These are phyloP conservation scores for Arctia plantaginis DNA, from an alignment of 2,888 invertebrate genomes.

Conservation along the genomic window DNA sequence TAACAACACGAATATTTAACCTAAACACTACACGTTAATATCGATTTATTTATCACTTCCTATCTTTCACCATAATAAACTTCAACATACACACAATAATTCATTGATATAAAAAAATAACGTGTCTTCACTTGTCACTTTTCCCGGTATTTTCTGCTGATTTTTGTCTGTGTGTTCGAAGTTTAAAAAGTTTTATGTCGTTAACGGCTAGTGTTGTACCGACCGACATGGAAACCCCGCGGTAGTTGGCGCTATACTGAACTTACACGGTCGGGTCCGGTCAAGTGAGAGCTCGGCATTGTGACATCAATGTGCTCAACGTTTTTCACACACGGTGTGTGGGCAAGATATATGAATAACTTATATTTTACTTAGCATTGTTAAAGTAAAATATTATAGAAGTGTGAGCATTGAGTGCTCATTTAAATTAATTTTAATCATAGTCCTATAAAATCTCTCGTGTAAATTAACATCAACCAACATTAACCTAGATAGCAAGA, in stretches of 20 bases:
- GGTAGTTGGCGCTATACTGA: conserved; percentile 76
- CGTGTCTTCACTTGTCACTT: conserved; percentile 43
- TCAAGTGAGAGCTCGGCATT: conserved; percentile 73
- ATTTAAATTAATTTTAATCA: conserved; percentile 1
- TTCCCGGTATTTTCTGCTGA: conserved; percentile 41
- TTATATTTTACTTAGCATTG: conserved; percentile 17
- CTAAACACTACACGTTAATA: conserved; percentile 60
- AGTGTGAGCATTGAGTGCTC: neutral
- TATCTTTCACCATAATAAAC: conserved; percentile 54
- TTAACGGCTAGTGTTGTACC: conserved; percentile 58
- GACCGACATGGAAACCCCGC: conserved; percentile 66
- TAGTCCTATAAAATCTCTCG: neutral
- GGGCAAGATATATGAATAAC: conserved; percentile 39
- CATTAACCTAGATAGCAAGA: conserved; percentile 1
- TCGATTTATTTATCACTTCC: conserved; percentile 73
- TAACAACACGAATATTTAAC: conserved; percentile 61
- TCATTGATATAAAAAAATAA: conserved; percentile 30
- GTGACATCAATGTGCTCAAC: conserved; percentile 65
- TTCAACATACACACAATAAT: conserved; percentile 36
- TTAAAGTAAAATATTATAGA: neutral
- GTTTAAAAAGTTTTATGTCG: conserved; percentile 62
- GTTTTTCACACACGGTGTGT: conserved; percentile 61
- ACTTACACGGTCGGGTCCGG: conserved; percentile 68
- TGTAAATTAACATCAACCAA: conserved; percentile 1
- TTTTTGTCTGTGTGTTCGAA: conserved; percentile 37